A percentile compares a stretch with the other conserved stretches of the same genome.
These are phyloP conservation scores for Eupithecia subumbrata DNA, from an alignment of 2,888 invertebrate species.

Conservation along the genomic window DNA sequence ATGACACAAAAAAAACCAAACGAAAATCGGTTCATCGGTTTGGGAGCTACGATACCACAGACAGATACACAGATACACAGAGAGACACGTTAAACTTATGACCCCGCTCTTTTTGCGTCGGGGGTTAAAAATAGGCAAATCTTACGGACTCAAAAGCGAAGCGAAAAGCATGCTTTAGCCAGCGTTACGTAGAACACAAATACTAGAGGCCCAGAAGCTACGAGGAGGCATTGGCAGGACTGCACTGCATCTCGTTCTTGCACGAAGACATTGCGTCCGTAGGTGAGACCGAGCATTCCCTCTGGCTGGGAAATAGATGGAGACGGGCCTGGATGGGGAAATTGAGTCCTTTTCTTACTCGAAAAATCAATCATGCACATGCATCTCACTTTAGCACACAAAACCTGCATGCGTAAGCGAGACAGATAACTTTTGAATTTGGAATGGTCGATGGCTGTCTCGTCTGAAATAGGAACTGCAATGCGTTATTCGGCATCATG, in stretches of 20 bases:
- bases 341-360: neutral
- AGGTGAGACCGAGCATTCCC: neutral
- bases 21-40: too few species aligned
- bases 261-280: neutral
- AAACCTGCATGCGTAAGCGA: neutral
- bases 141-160: neutral
- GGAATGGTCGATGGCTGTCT: neutral
- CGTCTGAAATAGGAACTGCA: neutral
- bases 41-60: too few species aligned
- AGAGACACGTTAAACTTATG: too few species aligned
- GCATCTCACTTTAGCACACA: neutral
- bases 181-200: conserved; percentile 20
- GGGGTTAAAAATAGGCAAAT: neutral
- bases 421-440: neutral
- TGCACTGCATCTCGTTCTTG: conserved; percentile 4
- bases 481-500: neutral
- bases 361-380: conserved; percentile 4
- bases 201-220: conserved; percentile 19
- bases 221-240: conserved; percentile 8
- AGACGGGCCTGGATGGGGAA: neutral
- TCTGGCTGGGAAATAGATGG: neutral
- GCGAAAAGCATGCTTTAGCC: conserved; percentile 9
- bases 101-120: too few species aligned
- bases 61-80: too few species aligned
- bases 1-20: too few species aligned